Percentiles rank a stretch among this genome's conserved stretches.
Conservation (phyloP, 2,113 vertebrate genomes). For the Plotosus lineatus region DNA sequence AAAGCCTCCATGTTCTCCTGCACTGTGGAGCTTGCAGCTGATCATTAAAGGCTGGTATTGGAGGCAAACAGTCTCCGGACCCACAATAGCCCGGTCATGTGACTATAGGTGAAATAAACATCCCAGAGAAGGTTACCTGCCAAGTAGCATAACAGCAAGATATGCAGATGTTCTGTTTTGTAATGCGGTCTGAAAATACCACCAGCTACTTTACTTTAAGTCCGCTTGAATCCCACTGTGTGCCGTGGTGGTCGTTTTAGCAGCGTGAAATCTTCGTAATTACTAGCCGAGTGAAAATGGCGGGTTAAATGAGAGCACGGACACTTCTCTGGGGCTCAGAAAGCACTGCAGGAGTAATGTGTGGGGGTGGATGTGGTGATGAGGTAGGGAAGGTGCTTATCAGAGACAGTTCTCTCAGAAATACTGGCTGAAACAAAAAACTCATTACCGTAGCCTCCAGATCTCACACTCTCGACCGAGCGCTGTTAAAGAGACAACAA, state of each 20-base stretch:
- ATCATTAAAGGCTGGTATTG: slow-evolving; percentile 37
- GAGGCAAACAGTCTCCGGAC: background rate
- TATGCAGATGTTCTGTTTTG: background rate
- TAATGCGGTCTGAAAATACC: slow-evolving; percentile 28
- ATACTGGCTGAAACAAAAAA: background rate
- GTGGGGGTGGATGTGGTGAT: background rate
- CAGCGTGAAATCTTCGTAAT: slow-evolving; percentile 36
- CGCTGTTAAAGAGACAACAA: no score
- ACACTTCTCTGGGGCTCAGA: background rate
- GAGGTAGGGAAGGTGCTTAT: slow-evolving; percentile 1
- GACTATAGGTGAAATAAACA: background rate
- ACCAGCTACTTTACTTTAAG: background rate
- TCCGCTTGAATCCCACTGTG: background rate
- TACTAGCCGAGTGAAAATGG: slow-evolving; percentile 26
- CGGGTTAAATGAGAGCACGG: slow-evolving; percentile 12
- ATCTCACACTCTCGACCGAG: background rate
- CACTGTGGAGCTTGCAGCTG: background rate
- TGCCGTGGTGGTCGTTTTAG: slow-evolving; percentile 15
- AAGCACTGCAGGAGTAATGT: slow-evolving; percentile 11
- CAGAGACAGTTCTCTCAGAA: background rate
- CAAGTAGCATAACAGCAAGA: slow-evolving; percentile 4
- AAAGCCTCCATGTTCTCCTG: slow-evolving; percentile 14
- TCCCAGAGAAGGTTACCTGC: slow-evolving; percentile 8
- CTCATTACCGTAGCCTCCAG: background rate
- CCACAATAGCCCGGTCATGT: background rate